Evolutionary conservation across 2,888 invertebrate genomes (phyloP).

Genomic region (Ormyrus labotus): DNA sequence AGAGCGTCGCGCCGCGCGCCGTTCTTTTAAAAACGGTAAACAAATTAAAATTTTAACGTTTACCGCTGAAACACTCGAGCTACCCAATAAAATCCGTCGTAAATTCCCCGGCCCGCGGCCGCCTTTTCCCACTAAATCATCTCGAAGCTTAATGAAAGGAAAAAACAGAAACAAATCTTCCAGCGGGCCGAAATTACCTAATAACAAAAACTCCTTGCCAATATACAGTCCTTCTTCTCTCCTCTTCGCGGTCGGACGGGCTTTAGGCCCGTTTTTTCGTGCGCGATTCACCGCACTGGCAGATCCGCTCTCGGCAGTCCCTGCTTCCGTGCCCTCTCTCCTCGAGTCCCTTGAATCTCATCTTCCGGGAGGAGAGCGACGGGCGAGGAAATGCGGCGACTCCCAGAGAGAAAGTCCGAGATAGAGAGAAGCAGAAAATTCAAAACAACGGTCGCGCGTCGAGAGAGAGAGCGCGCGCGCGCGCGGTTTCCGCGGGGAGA

Average conservation of each 20-base stretch:
- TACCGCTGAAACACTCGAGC: no score
- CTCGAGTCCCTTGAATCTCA: not conserved
- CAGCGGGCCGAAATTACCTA: slow-evolving; percentile 22
- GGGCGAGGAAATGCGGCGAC: not conserved
- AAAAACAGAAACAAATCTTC: no score
- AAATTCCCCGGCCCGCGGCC: no score
- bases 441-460: no score
- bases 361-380: not conserved
- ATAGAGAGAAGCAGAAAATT: no score
- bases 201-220: slow-evolving; percentile 18
- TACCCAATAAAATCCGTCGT: no score
- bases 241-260: not conserved
- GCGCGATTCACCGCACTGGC: slow-evolving; percentile 10
- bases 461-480: not conserved
- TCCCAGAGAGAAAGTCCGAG: no score
- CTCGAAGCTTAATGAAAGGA: no score
- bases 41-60: no score
- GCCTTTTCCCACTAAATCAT: no score
- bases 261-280: slow-evolving; percentile 29
- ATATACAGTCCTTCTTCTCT: not conserved
- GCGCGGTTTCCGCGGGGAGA: not conserved
- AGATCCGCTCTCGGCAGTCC: slow-evolving; percentile 18
- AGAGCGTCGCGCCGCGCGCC: no score
- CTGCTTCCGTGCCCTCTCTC: not conserved
- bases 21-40: no score